Evolutionary conservation across 2,113 vertebrate genomes (phyloP), one percentile per base, ranked within the genome.

Genomic region (Nothobranchius furzeri): DNA sequence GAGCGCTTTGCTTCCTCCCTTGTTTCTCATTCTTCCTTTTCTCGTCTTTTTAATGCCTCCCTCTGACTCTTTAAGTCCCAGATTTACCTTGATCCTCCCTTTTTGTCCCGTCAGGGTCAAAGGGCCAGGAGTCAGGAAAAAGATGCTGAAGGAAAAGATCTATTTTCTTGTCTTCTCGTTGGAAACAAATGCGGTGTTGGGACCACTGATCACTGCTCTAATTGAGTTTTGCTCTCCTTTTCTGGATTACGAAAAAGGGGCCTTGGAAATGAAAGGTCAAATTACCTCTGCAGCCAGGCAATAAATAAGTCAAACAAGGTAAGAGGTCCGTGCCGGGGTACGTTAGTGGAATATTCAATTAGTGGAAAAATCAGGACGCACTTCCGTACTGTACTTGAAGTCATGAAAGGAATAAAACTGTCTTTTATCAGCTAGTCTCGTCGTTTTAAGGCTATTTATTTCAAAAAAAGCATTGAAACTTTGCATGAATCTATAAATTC

Each of bases 231-330:
- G 92, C 90, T 89, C 90, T 92, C 85, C 77, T 92, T 92, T 89
- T 91, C 88, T 90, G 84, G 75, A 78, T 86, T 78, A n/a, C 20
- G 81, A 86, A 90, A 89, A 87, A 85, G 12, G 69, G 83, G 64
- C 77, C 82, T 93, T 92, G 90, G 85, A 93, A 93, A 92, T 80
- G 78, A 88, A 90, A 90, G 89, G 91, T 93, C 90, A 90, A 91
- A 93, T 91, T 91, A 91, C 87, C 93, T 92, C 92, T 74, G 71
- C 88, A 89, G 89, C 89, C 91, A 91, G 90, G 89, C 91, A 92
- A 92, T 93, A 92, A 92, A 93, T 93, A 93, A 91, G 89, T 92
- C 89, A 90, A 93, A 93, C 89, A 92, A 92, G 90, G 90, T 92
- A 93, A 92, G 85, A 79, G 78, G 81, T 84, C 88, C 86, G 88